Evolutionary conservation across 1,140 invertebrate genomes (phyloP), one percentile per base, ranked within the genome.

Genomic region (Cylas formicarius): DNA sequence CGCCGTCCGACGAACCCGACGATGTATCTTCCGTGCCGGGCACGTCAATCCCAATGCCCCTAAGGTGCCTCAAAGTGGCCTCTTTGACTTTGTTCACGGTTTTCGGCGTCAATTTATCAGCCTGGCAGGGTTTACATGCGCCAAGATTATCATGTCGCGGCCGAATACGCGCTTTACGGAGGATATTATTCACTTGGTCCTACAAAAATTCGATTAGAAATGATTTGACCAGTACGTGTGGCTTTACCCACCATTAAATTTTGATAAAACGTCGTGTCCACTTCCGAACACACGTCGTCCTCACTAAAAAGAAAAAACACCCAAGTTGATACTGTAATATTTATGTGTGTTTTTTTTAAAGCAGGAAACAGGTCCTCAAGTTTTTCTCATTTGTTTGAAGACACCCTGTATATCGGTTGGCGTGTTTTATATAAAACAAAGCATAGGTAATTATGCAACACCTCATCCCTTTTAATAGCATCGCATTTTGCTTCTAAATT

Each of bases 211-310:
- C 14, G 14, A 44, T 31, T 32, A 17, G 4, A 13, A 5, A 2
- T 23, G 9, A 38, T 26, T 46, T 13, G 7, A 16, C 4, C 10
- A 5, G 41, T 28, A n/a, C 11, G n/a, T 36, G 18, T 17, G 8
- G 18, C 19, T 18, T 18, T 18, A 22, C 53, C 62, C 62, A 74
- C 72, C 72, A 82, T 71, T 33, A 80, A 71, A 65, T 81, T 78
- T 52, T 79, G 76, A 43, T 80, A 81, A 58, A 81, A 75, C 2
- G 77, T 80, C 72, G 76, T 77, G 39, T 76, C 77, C 46, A 78
- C 66, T 64, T 78, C 72, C 7, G 73, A 71, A 27, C 71, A 67
- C 42, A 67, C 66, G 13, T 70, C 69, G 34, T 53, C 61, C 9
- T 69, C 62, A 41, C 70, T 75, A 55, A 50, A 67, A 68, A 39